phyloP scores from a whole-genome alignment of 2,113 vertebrate genomes.

The Glaucidium brasilianum region DNA sequence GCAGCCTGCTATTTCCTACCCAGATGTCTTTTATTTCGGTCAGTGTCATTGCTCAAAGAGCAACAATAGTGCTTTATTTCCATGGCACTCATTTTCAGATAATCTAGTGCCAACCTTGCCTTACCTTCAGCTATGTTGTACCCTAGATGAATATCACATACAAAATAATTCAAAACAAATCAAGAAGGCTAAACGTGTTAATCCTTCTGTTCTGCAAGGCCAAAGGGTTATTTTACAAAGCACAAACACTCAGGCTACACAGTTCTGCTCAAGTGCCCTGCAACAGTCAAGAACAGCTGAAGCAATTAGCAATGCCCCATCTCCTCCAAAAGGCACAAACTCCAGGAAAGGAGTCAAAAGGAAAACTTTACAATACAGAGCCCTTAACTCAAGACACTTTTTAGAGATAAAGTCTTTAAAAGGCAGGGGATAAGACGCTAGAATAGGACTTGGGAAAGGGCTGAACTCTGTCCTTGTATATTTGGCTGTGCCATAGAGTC shows the following conservation, averaged over 20 bases:
- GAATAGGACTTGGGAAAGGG: not conserved
- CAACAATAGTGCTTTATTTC: not conserved
- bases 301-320: constrained; percentile 27
- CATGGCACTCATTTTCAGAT: not conserved
- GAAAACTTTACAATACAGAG: constrained; percentile 7
- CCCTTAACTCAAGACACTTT: not conserved
- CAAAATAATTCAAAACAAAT: constrained; percentile 3
- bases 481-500: rapidly evolving
- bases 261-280: not conserved
- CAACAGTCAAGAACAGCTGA: constrained; percentile 15
- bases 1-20: constrained; percentile 27
- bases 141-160: not conserved
- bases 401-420: constrained; percentile 19
- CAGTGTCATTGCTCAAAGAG: not conserved
- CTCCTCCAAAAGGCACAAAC: constrained; percentile 2
- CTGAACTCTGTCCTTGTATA: not conserved
- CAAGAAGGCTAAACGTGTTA: constrained; percentile 4
- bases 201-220: not conserved
- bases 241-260: not conserved
- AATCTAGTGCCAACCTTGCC: not conserved
- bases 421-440: not conserved
- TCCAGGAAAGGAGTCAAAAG: constrained; percentile 13
- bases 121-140: not conserved
- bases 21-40: constrained; percentile 17
- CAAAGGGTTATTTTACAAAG: not conserved